Evolutionary conservation across 2,797 vertebrate genomes (phyloP).

Genomic region (Artibeus jamaicensis): DNA sequence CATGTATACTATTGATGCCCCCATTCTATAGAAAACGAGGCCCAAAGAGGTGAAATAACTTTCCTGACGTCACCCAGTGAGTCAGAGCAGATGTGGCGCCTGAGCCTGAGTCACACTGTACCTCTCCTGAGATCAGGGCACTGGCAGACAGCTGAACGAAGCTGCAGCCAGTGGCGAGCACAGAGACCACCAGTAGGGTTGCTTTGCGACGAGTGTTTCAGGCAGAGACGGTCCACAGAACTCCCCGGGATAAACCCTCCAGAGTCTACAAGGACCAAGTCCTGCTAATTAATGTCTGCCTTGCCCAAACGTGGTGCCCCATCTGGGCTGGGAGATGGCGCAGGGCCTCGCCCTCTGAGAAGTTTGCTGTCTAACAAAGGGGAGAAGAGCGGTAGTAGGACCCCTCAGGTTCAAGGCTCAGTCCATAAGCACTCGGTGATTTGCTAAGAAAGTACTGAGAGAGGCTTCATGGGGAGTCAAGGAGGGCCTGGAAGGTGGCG

Average conservation of each 20-base stretch:
- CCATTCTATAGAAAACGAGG: neutral
- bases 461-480: rapidly evolving
- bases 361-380: neutral
- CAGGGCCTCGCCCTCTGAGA: rapidly evolving
- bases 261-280: neutral
- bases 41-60: neutral
- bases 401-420: neutral
- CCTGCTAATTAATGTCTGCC: too few species aligned
- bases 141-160: neutral
- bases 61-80: neutral
- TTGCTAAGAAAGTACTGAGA: neutral
- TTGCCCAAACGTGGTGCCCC: rapidly evolving
- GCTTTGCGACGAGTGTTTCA: neutral
- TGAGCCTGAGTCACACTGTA: neutral
- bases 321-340: neutral
- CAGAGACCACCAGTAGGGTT: neutral
- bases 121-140: rapidly evolving
- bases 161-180: neutral
- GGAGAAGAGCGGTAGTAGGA: neutral
- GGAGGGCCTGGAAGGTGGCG: neutral
- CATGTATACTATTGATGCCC: neutral
- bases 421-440: neutral
- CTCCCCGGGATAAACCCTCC: neutral
- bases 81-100: rapidly evolving
- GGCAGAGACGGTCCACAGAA: neutral